Percentiles rank a stretch among this genome's conserved stretches.
These are phyloP conservation scores for Onychostruthus taczanowskii DNA, from an alignment of 2,113 vertebrate genomes.

Conservation along the genomic window DNA sequence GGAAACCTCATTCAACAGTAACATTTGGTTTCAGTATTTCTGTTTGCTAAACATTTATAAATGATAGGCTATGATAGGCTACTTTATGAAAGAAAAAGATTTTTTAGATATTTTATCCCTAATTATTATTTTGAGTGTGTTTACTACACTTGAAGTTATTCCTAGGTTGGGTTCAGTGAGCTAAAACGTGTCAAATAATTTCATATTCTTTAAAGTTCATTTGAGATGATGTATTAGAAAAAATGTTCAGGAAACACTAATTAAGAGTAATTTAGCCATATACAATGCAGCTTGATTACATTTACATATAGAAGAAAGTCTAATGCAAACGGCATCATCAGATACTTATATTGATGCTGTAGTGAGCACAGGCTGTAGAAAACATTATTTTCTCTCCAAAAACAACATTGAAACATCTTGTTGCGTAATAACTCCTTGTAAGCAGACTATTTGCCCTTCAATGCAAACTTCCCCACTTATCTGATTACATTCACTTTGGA, in stretches of 20 bases:
- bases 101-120: background rate
- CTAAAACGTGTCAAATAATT: constrained; percentile 9
- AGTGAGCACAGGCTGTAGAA: background rate
- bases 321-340: constrained; percentile 25
- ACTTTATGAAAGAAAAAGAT: background rate
- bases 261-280: constrained; percentile 39
- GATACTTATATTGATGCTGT: background rate
- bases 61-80: background rate
- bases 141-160: constrained; percentile 8
- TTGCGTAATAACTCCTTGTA: background rate
- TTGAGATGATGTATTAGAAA: constrained; percentile 17
- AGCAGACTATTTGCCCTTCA: background rate
- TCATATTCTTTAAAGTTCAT: constrained; percentile 22
- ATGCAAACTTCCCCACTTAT: background rate
- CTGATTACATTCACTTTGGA: background rate
- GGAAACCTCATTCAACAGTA: background rate
- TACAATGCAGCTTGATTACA: constrained; percentile 58
- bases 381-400: constrained; percentile 6
- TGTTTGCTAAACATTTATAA: background rate
- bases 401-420: background rate
- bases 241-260: background rate
- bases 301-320: constrained; percentile 33
- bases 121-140: background rate
- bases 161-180: background rate
- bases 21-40: background rate